Evolutionary conservation across 2,888 invertebrate genomes (phyloP).

Genomic region (Steinernema hermaphroditum): DNA sequence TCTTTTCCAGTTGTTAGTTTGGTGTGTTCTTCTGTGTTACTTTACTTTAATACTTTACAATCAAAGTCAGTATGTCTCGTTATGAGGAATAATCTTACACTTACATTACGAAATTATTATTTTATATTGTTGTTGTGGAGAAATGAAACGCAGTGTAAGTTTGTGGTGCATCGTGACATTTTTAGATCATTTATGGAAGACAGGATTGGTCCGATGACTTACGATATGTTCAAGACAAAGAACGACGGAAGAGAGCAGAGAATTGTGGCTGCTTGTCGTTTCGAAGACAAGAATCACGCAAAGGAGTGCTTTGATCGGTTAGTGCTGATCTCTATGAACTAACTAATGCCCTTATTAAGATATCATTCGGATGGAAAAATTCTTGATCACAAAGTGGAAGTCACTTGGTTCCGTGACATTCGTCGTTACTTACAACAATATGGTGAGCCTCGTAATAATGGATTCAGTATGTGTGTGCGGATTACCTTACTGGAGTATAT

Average conservation of each 20-base stretch:
- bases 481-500: not conserved
- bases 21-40: constrained; percentile 6
- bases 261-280: constrained; percentile 64
- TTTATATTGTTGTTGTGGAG: too few relatives aligned
- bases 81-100: too few relatives aligned
- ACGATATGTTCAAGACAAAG: constrained; percentile 62
- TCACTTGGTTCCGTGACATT: constrained; percentile 64
- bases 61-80: too few relatives aligned
- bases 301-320: constrained; percentile 55
- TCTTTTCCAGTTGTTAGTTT: constrained; percentile 17
- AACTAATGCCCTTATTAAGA: constrained; percentile 41
- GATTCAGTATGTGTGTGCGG: not conserved
- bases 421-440: constrained; percentile 47
- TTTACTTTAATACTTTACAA: not conserved
- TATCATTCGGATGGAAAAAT: constrained; percentile 52
- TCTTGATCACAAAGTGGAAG: constrained; percentile 53
- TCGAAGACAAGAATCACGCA: constrained; percentile 59
- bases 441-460: not conserved
- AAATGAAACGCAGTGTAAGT: too few relatives aligned
- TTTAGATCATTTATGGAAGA: constrained; percentile 64
- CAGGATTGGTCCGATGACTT: constrained; percentile 57
- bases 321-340: not conserved
- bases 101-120: not conserved
- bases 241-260: constrained; percentile 51
- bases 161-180: constrained; percentile 3